A percentile compares a stretch with the other conserved stretches of the same genome.
Evolutionary conservation across 35 echinoderm and acorn worm species (phyloP).

Genomic region (Ophiothrix spiculata): DNA sequence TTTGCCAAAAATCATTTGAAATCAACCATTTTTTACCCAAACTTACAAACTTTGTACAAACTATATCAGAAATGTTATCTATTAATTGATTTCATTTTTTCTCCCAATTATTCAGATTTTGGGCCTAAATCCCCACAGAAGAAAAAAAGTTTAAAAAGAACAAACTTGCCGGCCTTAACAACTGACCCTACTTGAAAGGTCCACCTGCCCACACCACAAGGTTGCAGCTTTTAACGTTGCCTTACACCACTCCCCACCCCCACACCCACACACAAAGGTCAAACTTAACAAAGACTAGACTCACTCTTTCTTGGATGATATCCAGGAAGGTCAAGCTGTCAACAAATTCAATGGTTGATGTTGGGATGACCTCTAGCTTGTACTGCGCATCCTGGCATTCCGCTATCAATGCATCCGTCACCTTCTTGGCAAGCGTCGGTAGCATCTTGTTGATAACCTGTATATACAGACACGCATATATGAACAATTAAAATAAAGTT

Average conservation of each 20-base stretch:
- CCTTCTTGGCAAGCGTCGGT: constrained; percentile 79
- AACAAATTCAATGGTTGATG: constrained; percentile 82
- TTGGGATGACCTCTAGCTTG: constrained; percentile 81
- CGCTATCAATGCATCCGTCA: constrained; percentile 74
- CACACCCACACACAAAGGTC: not conserved
- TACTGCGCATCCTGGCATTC: constrained; percentile 98
- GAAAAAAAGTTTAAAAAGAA: not conserved
- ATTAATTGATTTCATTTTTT: too few species aligned
- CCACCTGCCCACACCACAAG: not conserved
- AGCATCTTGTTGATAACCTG: constrained; percentile 97
- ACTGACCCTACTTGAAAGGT: too few species aligned
- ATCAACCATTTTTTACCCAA: not conserved
- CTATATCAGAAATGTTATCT: too few species aligned
- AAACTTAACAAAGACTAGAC: not conserved
- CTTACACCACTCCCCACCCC: not conserved
- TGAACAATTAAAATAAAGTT: too few species aligned
- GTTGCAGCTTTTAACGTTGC: not conserved
- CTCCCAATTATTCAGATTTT: too few species aligned
- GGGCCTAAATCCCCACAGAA: not conserved
- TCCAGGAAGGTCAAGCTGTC: constrained; percentile 94
- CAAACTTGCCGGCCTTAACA: not conserved
- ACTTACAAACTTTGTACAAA: not conserved
- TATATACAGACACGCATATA: not conserved
- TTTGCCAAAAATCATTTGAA: too few species aligned
- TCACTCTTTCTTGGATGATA: constrained; percentile 88